A percentile compares a stretch with the other conserved stretches of the same genome.
phyloP scores from a whole-genome alignment of 2,888 invertebrate species.

The Pachliopta kotzebuea region DNA sequence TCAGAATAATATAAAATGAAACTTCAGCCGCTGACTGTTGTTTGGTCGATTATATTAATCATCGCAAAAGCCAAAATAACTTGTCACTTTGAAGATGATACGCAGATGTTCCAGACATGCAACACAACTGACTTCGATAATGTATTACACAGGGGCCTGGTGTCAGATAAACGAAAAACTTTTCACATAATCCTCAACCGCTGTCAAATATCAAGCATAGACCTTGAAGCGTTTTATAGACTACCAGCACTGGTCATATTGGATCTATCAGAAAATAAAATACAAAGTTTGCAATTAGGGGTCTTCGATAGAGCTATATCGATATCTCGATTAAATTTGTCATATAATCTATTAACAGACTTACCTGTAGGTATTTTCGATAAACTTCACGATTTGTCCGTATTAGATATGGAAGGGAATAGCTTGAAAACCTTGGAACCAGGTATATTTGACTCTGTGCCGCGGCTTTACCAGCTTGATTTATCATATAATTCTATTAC shows the following conservation, averaged over 20 bases:
- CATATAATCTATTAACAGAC: conserved; percentile 38
- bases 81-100: conserved; percentile 15
- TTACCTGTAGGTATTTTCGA: conserved; percentile 40
- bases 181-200: conserved; percentile 15
- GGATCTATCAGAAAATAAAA: conserved; percentile 19
- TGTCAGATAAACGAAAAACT: conserved; percentile 16
- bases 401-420: conserved; percentile 42
- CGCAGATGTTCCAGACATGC: conserved; percentile 12
- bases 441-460: conserved; percentile 38
- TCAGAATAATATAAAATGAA: conserved; percentile 2
- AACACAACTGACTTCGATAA: conserved; percentile 14
- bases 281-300: conserved; percentile 13
- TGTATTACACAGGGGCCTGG: conserved; percentile 7
- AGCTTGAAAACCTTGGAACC: conserved; percentile 36
- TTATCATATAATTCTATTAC: conserved; percentile 7
- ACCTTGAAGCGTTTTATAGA: conserved; percentile 19
- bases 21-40: not conserved
- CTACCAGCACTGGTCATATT: conserved; percentile 11
- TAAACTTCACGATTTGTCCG: conserved; percentile 36
- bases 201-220: conserved; percentile 21
- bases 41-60: not conserved
- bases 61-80: conserved; percentile 7
- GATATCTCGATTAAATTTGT: conserved; percentile 38
- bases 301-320: conserved; percentile 14
- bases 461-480: conserved; percentile 35